Evolutionary conservation across 2,797 vertebrate species (phyloP).

Genomic region (Parauchenoglanis punctatus): DNA sequence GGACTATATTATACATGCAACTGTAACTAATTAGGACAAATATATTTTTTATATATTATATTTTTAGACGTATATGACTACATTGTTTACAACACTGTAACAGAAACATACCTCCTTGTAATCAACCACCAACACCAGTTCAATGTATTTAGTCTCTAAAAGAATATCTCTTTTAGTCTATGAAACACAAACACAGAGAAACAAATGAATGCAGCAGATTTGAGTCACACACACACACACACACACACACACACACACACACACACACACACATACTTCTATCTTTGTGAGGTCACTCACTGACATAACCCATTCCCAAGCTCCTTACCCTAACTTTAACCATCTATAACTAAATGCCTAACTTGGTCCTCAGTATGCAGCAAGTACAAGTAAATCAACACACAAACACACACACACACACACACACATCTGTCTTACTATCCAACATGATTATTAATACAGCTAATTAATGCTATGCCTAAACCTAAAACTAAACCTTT

Average conservation of each 20-base stretch:
- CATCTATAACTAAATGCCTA: too few species aligned
- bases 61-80: not conserved
- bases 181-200: conserved; percentile 40
- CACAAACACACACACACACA: too few species aligned
- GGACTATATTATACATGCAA: not conserved
- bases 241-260: not conserved
- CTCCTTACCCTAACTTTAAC: too few species aligned
- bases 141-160: conserved; percentile 82
- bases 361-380: too few species aligned
- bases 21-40: not conserved
- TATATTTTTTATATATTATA: too few species aligned
- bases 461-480: too few species aligned
- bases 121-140: conserved; percentile 90
- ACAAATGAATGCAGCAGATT: not conserved
- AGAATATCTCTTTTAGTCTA: conserved; percentile 78
- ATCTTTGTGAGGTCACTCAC: too few species aligned
- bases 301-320: too few species aligned
- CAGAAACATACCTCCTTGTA: conserved; percentile 78
- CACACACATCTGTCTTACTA: too few species aligned
- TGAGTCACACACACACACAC: not conserved
- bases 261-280: not conserved
- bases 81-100: not conserved
- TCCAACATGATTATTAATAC: too few species aligned
- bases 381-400: too few species aligned
- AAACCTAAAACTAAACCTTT: too few species aligned